Conservation (phyloP, 2,113 vertebrate genomes). For the Sardina pilchardus region DNA sequence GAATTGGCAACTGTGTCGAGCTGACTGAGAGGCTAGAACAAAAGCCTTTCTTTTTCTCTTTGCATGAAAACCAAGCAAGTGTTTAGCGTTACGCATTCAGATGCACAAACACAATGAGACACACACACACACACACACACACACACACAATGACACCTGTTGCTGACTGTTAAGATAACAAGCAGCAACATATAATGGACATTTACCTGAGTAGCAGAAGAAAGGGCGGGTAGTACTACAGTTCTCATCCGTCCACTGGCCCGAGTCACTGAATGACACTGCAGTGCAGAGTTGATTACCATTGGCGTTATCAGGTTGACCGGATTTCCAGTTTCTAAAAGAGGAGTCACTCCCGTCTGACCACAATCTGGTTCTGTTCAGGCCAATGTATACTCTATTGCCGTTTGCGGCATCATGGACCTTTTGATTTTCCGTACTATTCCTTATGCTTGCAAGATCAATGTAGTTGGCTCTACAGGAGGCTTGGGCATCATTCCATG, state of each 20-base stretch:
- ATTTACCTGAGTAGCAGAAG: slow-evolving; percentile 30
- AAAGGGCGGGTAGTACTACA: not conserved
- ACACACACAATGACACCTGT: no score
- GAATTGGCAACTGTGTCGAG: no score
- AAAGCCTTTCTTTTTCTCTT: no score
- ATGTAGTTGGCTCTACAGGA: not conserved
- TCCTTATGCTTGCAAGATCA: not conserved
- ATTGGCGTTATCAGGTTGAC: not conserved
- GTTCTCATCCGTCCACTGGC: not conserved
- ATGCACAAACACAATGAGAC: no score
- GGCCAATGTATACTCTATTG: slow-evolving; percentile 8
- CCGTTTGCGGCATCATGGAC: not conserved
- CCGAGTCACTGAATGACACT: no score
- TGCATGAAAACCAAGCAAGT: no score
- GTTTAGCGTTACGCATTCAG: no score
- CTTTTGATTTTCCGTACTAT: slow-evolving; percentile 17
- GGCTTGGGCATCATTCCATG: slow-evolving; percentile 32
- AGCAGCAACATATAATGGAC: no score
- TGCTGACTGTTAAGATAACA: no score
- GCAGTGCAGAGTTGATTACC: not conserved
- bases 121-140: no score
- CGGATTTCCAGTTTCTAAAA: slow-evolving; percentile 35
- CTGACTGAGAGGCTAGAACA: no score
- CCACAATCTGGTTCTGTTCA: slow-evolving; percentile 33
- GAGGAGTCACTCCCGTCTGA: slow-evolving; percentile 21